These are phyloP conservation scores for Odocoileus hemionus DNA, from an alignment of 2,113 vertebrate species.

Conservation along the genomic window DNA sequence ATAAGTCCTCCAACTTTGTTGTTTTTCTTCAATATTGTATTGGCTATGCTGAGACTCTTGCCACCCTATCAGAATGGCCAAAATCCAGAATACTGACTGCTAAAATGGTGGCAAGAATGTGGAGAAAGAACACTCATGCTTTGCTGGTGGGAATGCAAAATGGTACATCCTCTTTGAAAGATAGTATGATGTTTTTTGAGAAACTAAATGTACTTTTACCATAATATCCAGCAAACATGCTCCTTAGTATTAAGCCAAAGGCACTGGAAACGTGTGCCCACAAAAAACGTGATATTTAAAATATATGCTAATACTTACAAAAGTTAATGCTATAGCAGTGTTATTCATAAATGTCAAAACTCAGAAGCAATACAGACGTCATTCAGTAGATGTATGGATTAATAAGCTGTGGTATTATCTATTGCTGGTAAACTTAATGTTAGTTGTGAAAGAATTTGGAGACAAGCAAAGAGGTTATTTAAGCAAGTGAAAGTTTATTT, in stretches of 20 bases:
- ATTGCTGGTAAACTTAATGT: background rate
- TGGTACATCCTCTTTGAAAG: background rate
- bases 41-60: background rate
- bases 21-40: background rate
- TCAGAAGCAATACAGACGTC: background rate
- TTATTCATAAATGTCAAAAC: background rate
- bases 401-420: background rate
- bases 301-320: background rate
- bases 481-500: background rate
- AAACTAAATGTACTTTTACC: background rate
- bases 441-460: background rate
- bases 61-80: background rate
- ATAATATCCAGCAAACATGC: background rate
- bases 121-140: fast-evolving
- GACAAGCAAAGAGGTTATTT: background rate
- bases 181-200: background rate
- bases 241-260: background rate
- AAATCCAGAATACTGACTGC: background rate
- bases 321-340: background rate
- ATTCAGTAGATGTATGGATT: background rate
- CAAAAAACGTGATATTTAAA: background rate
- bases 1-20: background rate
- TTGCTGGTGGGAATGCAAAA: background rate
- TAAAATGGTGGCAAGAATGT: background rate
- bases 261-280: background rate